phyloP scores from a whole-genome alignment of 2,113 vertebrate species.

The Spermophilus dauricus region DNA sequence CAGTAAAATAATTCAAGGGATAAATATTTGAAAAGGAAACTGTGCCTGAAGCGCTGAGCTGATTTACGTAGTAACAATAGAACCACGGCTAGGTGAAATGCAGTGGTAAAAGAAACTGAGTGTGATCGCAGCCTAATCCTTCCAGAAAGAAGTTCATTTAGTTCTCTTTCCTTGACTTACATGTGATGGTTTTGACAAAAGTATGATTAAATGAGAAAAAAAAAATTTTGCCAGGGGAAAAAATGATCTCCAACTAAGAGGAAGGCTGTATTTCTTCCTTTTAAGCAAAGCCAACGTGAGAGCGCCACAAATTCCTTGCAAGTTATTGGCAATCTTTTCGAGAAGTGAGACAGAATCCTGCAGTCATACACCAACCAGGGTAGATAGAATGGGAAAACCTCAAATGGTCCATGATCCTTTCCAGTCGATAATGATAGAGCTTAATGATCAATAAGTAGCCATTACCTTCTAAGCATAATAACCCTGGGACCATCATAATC shows the following conservation, averaged over 20 bases:
- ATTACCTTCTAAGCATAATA: background rate
- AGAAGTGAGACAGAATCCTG: constrained; percentile 28
- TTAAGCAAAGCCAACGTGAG: background rate
- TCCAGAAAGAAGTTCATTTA: background rate
- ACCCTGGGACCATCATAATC: background rate
- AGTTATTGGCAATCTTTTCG: constrained; percentile 4
- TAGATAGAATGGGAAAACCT: background rate
- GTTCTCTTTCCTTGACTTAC: constrained; percentile 30
- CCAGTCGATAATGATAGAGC: background rate
- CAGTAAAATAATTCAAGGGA: background rate
- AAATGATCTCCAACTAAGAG: background rate
- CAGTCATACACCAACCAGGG: background rate
- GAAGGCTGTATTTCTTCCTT: background rate
- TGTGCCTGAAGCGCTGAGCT: background rate
- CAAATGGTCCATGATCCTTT: background rate
- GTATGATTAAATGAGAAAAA: constrained; percentile 32
- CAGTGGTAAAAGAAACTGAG: background rate
- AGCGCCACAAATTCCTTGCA: background rate
- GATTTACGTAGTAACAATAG: background rate
- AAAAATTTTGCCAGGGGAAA: background rate
- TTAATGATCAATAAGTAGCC: background rate
- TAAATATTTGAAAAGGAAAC: background rate
- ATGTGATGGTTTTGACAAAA: constrained; percentile 42
- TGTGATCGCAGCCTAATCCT: background rate
- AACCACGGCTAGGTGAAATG: background rate